Conservation (phyloP, 2,113 vertebrate genomes). For the Aix galericulata region DNA sequence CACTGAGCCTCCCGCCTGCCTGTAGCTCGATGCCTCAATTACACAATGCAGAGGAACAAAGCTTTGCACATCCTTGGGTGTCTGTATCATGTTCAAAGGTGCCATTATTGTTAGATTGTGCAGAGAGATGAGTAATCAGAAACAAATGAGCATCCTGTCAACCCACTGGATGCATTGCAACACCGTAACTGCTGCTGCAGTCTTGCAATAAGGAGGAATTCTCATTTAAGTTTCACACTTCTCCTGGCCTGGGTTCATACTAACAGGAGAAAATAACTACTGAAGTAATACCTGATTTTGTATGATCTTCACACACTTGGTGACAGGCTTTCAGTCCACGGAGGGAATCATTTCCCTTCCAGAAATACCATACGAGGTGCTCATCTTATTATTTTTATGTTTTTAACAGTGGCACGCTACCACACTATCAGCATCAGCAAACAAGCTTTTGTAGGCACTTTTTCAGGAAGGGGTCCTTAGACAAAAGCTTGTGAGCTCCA, state of each 20-base stretch:
- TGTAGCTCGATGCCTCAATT: slow-evolving; percentile 36
- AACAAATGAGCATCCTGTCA: slow-evolving; percentile 30
- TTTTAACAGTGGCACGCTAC: neutral
- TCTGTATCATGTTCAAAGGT: neutral
- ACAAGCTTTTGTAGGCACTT: neutral
- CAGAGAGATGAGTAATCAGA: slow-evolving; percentile 28
- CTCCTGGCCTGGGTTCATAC: neutral
- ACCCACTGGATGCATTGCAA: neutral
- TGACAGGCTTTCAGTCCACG: neutral
- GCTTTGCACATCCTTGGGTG: neutral
- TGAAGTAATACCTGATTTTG: neutral
- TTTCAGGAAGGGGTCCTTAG: neutral
- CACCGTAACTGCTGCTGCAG: neutral
- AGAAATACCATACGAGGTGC: neutral
- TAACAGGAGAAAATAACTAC: neutral
- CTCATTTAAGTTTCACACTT: neutral
- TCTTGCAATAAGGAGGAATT: neutral
- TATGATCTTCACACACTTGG: neutral
- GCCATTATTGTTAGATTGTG: neutral
- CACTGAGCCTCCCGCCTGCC: neutral
- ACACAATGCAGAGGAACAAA: neutral
- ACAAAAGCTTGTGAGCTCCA: rapidly evolving
- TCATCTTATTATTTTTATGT: neutral
- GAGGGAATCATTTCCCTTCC: neutral
- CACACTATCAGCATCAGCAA: neutral